Base-by-base conservation (phyloP, 2,888 invertebrate species). In the Antheraea yamamai region DNA sequence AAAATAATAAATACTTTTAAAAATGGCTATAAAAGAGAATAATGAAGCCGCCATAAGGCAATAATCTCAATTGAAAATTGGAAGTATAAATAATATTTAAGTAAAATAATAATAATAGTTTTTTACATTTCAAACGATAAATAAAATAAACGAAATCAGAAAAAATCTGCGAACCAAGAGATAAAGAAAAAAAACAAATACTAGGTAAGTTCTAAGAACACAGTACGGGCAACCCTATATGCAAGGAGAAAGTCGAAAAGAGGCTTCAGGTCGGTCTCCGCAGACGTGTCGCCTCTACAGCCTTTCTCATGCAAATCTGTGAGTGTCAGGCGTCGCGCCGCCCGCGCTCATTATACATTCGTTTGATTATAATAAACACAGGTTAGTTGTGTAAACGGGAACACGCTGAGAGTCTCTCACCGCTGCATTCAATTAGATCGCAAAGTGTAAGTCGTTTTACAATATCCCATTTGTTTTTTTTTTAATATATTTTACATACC, bases 351-450 rank as follows among this genome's bases (percentile, higher is more conserved):
- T 84, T 80, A 79, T 75, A 77, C 79, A 82, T 86, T 83, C 85
- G 81, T 87, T 87, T 87, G 86, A 87, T 88, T 86, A 85, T 83
- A 84, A 87, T 88, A 87, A 88, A 86, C 86, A 81, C 80, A 80
- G 76, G 78, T 81, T 80, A 79, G 74, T 73, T 77, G 26, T 18
- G 23, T 78, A 77, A 78, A 64, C 64, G 64, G 16, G 64, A 26
- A 64, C 61, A 20, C 16, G 64, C 14, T 3, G 64, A 64, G 64
- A 26, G 26, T 64, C 16, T 58, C 64, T 64, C 64, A 14, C 14
- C 12, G 26, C 26, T 64, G 64, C 23, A 64, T 64, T 12, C 26
- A 64, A 64, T 64, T 64, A 64, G 4, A 2, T 23, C 26, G 64
- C 64, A 23, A 64, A 64, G 14, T 55, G 70, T 35, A 39, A 20